phyloP scores from a whole-genome alignment of 1,140 invertebrate species.

The Tetramorium simillimum region DNA sequence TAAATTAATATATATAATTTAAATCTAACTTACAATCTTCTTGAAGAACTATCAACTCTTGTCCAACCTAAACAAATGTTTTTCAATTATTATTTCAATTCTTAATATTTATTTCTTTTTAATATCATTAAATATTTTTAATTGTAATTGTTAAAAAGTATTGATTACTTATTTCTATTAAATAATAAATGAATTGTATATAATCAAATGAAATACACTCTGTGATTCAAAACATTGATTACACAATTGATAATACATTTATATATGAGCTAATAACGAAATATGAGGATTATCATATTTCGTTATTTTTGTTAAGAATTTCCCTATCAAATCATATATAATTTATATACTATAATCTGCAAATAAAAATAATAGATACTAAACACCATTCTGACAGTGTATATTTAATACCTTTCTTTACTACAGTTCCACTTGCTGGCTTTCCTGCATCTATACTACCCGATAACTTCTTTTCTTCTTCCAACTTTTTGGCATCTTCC shows the following conservation, averaged over 20 bases:
- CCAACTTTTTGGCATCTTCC: constrained; percentile 81
- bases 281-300: not conserved
- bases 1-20: constrained; percentile 23
- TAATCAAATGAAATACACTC: constrained; percentile 5
- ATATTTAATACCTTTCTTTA: constrained; percentile 75
- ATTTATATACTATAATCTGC: not conserved
- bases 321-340: too few relatives aligned
- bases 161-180: not conserved
- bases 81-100: not conserved
- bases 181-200: not conserved
- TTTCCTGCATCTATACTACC: constrained; percentile 69
- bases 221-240: not conserved
- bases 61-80: constrained; percentile 31
- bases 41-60: constrained; percentile 6
- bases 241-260: not conserved
- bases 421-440: constrained; percentile 42
- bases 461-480: constrained; percentile 81
- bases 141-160: not conserved
- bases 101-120: not conserved
- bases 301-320: too few relatives aligned
- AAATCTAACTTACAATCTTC: constrained; percentile 29
- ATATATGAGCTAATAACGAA: too few relatives aligned
- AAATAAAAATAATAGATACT: not conserved
- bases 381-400: too few relatives aligned
- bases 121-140: not conserved